phyloP scores from a whole-genome alignment of 2,797 vertebrate genomes.

The Sebastes flavidus region DNA sequence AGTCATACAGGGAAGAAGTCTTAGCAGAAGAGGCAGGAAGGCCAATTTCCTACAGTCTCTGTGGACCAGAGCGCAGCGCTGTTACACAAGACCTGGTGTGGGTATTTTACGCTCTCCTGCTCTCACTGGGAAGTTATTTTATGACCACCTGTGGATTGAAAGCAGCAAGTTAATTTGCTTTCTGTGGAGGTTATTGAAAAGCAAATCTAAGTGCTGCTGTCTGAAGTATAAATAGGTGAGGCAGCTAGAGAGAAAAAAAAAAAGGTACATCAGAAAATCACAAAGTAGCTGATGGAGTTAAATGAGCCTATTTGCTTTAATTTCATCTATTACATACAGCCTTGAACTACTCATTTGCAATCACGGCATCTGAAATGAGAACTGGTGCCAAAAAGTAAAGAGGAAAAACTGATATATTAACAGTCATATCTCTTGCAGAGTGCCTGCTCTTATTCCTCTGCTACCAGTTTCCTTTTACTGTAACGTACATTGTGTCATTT shows the following conservation, averaged over 20 bases:
- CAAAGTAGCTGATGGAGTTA: neutral
- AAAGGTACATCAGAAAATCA: constrained; percentile 2
- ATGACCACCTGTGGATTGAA: constrained; percentile 52
- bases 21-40: neutral
- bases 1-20: neutral
- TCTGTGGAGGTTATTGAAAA: constrained; percentile 26
- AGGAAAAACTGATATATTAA: neutral
- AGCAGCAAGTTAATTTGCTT: constrained; percentile 34
- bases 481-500: neutral
- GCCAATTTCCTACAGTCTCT: neutral
- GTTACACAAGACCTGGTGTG: neutral
- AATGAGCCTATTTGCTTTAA: constrained; percentile 8
- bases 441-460: neutral
- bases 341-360: constrained; percentile 10
- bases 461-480: neutral
- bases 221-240: constrained; percentile 30
- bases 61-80: neutral
- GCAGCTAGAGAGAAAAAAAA: neutral
- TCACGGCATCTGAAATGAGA: neutral
- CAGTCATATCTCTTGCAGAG: neutral
- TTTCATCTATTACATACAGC: neutral
- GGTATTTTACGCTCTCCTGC: constrained; percentile 5
- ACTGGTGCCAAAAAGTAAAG: neutral
- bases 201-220: constrained; percentile 16
- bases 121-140: constrained; percentile 24